Percentiles rank a stretch among this genome's conserved stretches.
Evolutionary conservation across 2,113 vertebrate species (phyloP).

Genomic region (Bagarius yarrelli): DNA sequence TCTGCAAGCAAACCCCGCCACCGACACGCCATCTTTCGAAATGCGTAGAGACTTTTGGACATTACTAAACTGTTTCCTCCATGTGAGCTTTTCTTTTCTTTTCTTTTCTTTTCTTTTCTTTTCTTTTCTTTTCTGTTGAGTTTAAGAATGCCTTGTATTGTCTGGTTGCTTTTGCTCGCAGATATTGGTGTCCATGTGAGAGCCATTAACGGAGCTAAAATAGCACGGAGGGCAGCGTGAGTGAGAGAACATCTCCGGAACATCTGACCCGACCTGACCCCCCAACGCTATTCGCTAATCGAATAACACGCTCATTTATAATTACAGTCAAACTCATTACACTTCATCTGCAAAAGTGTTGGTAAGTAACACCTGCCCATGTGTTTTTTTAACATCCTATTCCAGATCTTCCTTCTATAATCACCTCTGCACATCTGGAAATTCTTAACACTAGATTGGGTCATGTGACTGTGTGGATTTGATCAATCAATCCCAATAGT

Average conservation of each 20-base stretch:
- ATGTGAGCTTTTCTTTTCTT: slow-evolving; percentile 54
- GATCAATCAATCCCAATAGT: no score
- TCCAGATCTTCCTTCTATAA: no score
- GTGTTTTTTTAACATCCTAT: no score
- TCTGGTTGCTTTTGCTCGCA: slow-evolving; percentile 61
- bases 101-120: background rate
- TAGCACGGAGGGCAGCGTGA: slow-evolving; percentile 54
- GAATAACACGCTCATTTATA: no score
- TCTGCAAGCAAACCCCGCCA: slow-evolving; percentile 1
- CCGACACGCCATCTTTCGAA: background rate
- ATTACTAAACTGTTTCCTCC: slow-evolving; percentile 60
- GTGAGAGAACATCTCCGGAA: slow-evolving; percentile 2
- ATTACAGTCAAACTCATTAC: no score
- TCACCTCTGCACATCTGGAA: no score
- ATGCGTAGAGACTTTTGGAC: slow-evolving; percentile 36
- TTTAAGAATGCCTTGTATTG: slow-evolving; percentile 71
- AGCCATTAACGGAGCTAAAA: slow-evolving; percentile 73
- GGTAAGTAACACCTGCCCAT: no score
- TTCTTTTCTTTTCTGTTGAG: background rate
- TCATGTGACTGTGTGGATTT: no score
- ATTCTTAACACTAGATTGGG: no score
- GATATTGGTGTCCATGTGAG: slow-evolving; percentile 71
- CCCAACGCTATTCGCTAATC: background rate
- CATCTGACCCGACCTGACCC: background rate
- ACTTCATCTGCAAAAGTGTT: no score